Percentiles rank a stretch among this genome's conserved stretches.
These are phyloP conservation scores for Plectrocnemia conspersa DNA, from an alignment of 1,140 invertebrate genomes.

Conservation along the genomic window DNA sequence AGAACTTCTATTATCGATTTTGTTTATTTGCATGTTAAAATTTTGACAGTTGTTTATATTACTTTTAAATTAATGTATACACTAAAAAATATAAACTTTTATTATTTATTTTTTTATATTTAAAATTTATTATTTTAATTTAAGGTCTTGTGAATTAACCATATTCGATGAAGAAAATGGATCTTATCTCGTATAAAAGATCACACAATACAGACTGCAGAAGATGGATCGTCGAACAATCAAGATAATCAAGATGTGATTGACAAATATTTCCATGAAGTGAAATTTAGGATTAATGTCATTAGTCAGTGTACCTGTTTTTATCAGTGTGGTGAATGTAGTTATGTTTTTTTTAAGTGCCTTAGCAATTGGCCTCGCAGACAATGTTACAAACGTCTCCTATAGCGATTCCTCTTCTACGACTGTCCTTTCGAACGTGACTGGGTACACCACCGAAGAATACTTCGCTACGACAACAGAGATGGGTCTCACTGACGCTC, in stretches of 20 bases:
- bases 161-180: background rate
- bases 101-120: background rate
- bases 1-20: slow-evolving; percentile 2
- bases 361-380: slow-evolving; percentile 28
- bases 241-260: background rate
- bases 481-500: slow-evolving; percentile 26
- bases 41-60: background rate
- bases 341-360: slow-evolving; percentile 33
- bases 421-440: slow-evolving; percentile 14
- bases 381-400: slow-evolving; percentile 17
- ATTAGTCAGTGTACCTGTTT: slow-evolving; percentile 8
- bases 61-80: background rate
- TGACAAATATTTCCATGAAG: background rate
- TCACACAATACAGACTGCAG: background rate
- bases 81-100: background rate
- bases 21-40: slow-evolving; percentile 13
- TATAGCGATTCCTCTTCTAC: slow-evolving; percentile 12
- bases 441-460: slow-evolving; percentile 24
- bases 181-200: background rate
- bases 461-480: slow-evolving; percentile 20
- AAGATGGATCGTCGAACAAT: background rate
- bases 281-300: slow-evolving; percentile 10
- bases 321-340: slow-evolving; percentile 11
- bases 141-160: background rate
- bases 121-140: background rate